phyloP scores from a whole-genome alignment of 1,140 invertebrate genomes.

The Hylaeus anthracinus region DNA sequence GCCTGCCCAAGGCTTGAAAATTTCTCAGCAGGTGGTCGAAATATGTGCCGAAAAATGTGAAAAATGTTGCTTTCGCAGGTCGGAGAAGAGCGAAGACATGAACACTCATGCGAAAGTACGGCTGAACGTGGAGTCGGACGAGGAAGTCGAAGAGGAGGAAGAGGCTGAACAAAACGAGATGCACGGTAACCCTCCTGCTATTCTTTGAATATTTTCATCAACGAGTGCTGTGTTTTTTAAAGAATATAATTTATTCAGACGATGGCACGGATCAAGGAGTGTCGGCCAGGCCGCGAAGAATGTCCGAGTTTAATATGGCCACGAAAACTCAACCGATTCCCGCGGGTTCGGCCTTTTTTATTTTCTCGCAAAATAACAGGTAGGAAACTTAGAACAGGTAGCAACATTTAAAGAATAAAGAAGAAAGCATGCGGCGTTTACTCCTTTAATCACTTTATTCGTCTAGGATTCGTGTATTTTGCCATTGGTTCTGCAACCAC shows the following conservation, averaged over 20 bases:
- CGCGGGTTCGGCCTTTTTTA: slow-evolving; percentile 95
- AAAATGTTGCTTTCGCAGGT: slow-evolving; percentile 75
- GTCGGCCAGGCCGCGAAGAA: slow-evolving; percentile 91
- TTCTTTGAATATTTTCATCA: too few relatives aligned
- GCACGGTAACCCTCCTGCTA: slow-evolving; percentile 60
- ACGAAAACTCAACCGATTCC: slow-evolving; percentile 97
- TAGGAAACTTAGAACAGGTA: slow-evolving; percentile 72
- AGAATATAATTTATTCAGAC: slow-evolving; percentile 66
- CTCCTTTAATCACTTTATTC: neutral
- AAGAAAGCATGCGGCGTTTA: too few relatives aligned
- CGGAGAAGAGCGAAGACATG: slow-evolving; percentile 87
- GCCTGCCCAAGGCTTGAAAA: too few relatives aligned
- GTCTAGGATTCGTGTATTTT: slow-evolving; percentile 96
- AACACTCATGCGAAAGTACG: slow-evolving; percentile 86
- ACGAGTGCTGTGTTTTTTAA: too few relatives aligned
- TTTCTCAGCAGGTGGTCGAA: too few relatives aligned
- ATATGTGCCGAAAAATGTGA: too few relatives aligned
- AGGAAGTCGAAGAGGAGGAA: slow-evolving; percentile 81
- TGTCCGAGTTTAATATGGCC: slow-evolving; percentile 94
- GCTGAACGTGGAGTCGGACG: slow-evolving; percentile 82
- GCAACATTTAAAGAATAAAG: too few relatives aligned
- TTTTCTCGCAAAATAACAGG: slow-evolving; percentile 97
- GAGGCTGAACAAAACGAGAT: slow-evolving; percentile 74
- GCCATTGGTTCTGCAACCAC: slow-evolving; percentile 98
- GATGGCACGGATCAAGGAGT: slow-evolving; percentile 81